phyloP scores from a whole-genome alignment of 2,888 invertebrate genomes.

The Hipparchia sbordonii region DNA sequence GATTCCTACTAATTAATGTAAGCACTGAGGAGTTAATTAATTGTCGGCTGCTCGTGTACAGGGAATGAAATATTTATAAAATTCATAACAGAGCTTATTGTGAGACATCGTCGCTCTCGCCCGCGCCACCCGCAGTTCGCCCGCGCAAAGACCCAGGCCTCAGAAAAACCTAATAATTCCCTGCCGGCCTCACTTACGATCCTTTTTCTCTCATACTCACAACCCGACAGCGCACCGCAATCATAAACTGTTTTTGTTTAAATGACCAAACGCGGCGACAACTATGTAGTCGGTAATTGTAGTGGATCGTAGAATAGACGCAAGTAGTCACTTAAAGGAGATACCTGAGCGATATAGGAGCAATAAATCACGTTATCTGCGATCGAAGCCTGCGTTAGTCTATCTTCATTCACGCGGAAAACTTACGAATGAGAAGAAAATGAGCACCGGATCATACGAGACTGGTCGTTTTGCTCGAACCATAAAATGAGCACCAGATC shows the following conservation, averaged over 20 bases:
- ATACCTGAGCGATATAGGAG: constrained; percentile 36
- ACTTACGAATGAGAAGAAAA: constrained; percentile 39
- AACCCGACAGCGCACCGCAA: constrained; percentile 43
- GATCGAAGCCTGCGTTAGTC: constrained; percentile 25
- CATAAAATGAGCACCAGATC: constrained; percentile 50
- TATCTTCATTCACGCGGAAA: constrained; percentile 41
- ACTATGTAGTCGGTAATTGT: constrained; percentile 44
- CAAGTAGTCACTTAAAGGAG: constrained; percentile 34
- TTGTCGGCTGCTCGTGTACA: constrained; percentile 69
- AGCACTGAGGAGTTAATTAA: constrained; percentile 77
- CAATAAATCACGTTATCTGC: constrained; percentile 37
- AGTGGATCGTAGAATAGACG: constrained; percentile 33
- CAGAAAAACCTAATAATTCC: constrained; percentile 64
- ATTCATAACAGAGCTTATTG: constrained; percentile 80
- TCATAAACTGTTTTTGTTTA: constrained; percentile 48
- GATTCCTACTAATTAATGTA: constrained; percentile 76
- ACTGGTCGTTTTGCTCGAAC: constrained; percentile 48
- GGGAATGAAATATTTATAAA: constrained; percentile 80
- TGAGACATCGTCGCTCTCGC: constrained; percentile 67
- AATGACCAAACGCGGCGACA: constrained; percentile 46
- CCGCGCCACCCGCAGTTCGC: constrained; percentile 72
- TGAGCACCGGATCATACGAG: constrained; percentile 35
- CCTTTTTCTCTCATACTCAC: constrained; percentile 42
- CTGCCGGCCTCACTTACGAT: constrained; percentile 43
- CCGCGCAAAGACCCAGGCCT: constrained; percentile 49